Base-by-base conservation (phyloP, 1,140 invertebrate species). In the Globodera rostochiensis region DNA sequence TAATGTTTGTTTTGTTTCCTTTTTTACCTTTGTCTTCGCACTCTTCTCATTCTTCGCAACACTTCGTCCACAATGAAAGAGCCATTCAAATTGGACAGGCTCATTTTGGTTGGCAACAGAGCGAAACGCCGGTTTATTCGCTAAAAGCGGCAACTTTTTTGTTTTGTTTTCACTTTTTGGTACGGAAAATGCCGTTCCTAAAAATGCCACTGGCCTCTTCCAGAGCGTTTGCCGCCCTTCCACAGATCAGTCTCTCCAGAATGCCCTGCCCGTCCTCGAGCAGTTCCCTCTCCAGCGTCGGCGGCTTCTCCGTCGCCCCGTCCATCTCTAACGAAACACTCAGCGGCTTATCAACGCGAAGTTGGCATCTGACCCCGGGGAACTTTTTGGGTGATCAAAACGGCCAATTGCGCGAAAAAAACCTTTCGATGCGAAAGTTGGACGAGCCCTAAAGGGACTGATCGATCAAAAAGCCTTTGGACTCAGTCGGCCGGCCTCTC, bases 101-200 rank as follows among this genome's bases (percentile, higher is more conserved):
- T 60, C 13, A 86, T 78, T 74, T 86, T 86, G n/a, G 84, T 25
- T 21, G 85, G 74, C n/a, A 86, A 36, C 46, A 86, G 64, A 60
- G 80, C 75, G 70, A 86, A 88, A n/a, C 85, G 84, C 13, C 74
- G 82, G 66, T 86, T 86, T 36, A 86, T 79, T 74, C 85, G 73
- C 46, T 78, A 21, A 36, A 70, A 69, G 11, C 11, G n/a, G 15
- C 13, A 53, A 25, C 60, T 49, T 49, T 6, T 25, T 25, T 25
- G 25, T 76, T 8, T 49, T 36, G 36, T 2, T 36, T 36, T 36
- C 36, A 36, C 36, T 36, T 36, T 36, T 36, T 36, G 36, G 36
- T 36, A 36, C 36, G 36, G 36, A n/a, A 21, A 19, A 7, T 45
- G 13, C 46, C 19, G 13, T 19, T 7, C 60, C 60, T 66, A 64